Conservation (phyloP, 2,113 vertebrate genomes). For the Nerophis ophidion region DNA sequence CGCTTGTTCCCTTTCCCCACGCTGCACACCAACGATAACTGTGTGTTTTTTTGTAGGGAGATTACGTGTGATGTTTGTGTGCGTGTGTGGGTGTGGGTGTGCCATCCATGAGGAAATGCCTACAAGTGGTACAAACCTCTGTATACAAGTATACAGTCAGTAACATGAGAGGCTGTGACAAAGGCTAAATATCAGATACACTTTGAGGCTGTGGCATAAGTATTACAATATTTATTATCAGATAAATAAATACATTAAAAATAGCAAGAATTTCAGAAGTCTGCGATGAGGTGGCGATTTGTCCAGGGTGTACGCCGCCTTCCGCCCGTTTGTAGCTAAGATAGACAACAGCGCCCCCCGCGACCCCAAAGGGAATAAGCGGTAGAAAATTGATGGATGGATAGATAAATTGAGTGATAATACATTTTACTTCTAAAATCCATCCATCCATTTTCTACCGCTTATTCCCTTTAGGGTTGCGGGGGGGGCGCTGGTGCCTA, state of each 20-base stretch:
- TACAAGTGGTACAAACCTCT: slow-evolving; percentile 21
- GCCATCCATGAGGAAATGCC: slow-evolving; percentile 21
- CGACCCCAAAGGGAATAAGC: too few species aligned
- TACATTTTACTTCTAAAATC: too few species aligned
- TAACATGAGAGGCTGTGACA: slow-evolving; percentile 65
- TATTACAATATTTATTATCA: slow-evolving; percentile 11
- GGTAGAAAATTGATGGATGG: too few species aligned
- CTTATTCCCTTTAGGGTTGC: too few species aligned
- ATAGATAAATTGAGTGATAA: too few species aligned
- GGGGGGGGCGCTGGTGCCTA: too few species aligned
- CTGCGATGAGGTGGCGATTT: too few species aligned
- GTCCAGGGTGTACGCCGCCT: too few species aligned
- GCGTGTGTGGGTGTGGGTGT: slow-evolving; percentile 10
- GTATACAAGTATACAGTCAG: slow-evolving; percentile 40
- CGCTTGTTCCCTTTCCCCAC: slow-evolving; percentile 42
- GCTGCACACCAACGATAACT: slow-evolving; percentile 58
- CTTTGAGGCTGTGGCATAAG: slow-evolving; percentile 45
- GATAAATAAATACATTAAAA: too few species aligned
- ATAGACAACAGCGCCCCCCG: rapidly evolving
- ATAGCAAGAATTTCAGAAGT: too few species aligned
- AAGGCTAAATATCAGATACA: slow-evolving; percentile 55
- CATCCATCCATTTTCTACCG: rapidly evolving
- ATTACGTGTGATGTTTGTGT: slow-evolving; percentile 6
- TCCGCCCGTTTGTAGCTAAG: too few species aligned
- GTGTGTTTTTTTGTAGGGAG: slow-evolving; percentile 20